Base-by-base conservation (phyloP, 2,797 vertebrate genomes). In the Ciconia nigra region DNA sequence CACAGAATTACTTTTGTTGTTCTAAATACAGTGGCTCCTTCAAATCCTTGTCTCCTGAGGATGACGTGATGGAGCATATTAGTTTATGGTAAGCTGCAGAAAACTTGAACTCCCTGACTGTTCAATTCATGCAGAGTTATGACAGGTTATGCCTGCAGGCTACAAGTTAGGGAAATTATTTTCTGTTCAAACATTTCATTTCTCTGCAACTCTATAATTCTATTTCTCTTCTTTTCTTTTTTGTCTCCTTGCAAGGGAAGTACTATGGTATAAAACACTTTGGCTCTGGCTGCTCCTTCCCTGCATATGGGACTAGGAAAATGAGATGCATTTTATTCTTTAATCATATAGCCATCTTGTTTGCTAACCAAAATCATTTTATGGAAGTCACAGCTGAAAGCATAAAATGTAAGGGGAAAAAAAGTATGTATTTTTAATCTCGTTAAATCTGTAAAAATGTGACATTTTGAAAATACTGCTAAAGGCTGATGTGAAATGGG, bases 101-200 rank as follows among this genome's bases (percentile, higher is more conserved):
- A 96, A 97, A 95, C 90, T 91, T 95, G 96, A 97, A 93, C 95
- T 96, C 95, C 95, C 89, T 90, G 96, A 95, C 95, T 97, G 94
- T 96, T 97, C 95, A 96, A 86, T 97, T 96, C 94, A 82, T 87
- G 93, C 90, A 86, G 96, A 96, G 94, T 94, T 97, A 62, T 97
- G 97, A 97, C 96, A 97, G 96, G 94, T 93, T 96, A 90, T 95
- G 94, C 94, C 97, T 93, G 21, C 71, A 97, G 96, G 97, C 96
- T 96, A 85, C 51, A 65, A 97, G 94, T 97, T 97, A 97, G 92
- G 96, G 96, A 96, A 97, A 97, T 97, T 96, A 97, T 97, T 97
- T 97, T 98, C 96, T 97, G 96, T 97, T 98, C 96, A 97, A 97
- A 97, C 97, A 97, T 96, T 97, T 98, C 94, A 96, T 97, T 97